Evolutionary conservation across 2,888 invertebrate species (phyloP), one percentile per base, ranked within the genome.

Genomic region (Lagria hirta): DNA sequence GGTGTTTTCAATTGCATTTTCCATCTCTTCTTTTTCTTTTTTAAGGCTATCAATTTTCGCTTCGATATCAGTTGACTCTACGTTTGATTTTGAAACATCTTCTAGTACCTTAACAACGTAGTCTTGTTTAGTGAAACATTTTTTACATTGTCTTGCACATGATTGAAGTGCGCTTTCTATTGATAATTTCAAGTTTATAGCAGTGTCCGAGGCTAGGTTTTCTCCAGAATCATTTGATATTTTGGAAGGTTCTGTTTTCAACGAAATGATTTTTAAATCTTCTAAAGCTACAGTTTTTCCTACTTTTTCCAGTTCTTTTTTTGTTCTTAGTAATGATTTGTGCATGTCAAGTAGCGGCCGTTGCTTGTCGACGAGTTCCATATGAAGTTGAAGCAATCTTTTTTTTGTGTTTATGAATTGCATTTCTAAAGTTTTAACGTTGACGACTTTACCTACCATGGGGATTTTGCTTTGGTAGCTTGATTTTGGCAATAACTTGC

Each of bases 351-450:
- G 27, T 2, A 69, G 52, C 0, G 68, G 67, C 40, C 64, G 65
- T 37, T 70, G 70, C 40, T 65, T 69, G 3, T 61, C 63, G 3
- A 59, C 12, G 4, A 71, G 33, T 10, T 71, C 70, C 21, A 64
- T 64, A 13, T 64, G 65, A 29, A 70, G 36, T 22, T 50, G 47
- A 1, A 59, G 41, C 17, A 68, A 51, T n/a, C 62, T 56, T 46
- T 65, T 67, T 48, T 67, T 68, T 48, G 69, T 71, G 42, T 61
- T 62, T 8, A 62, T 38, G 45, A 70, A 71, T 46, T 69, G 68
- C 10, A 64, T 54, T 49, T 71, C 70, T 7, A 69, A 42, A 4
- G 62, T 61, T 35, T 64, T 62, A 35, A 58, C 62, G 47, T 58
- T 62, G 8, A 43, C 17, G 4, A 29, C 11, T 2, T 34, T 14